These are phyloP conservation scores for Hylaea fasciaria DNA, from an alignment of 2,888 invertebrate species.

Conservation along the genomic window DNA sequence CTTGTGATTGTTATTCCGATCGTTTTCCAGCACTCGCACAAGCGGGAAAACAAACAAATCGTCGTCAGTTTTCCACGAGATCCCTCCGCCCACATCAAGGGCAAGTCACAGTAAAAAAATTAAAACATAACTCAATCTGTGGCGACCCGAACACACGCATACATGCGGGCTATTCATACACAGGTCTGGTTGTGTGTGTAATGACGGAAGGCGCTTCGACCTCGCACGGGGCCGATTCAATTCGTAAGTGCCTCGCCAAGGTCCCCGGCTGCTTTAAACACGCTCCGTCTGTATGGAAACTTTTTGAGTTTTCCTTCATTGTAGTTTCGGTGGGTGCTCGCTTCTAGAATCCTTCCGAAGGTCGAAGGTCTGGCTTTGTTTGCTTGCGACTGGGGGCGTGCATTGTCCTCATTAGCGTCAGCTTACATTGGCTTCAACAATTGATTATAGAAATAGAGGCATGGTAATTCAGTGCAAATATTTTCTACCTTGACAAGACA, in stretches of 20 bases:
- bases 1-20: conserved; percentile 19
- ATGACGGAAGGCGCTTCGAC: conserved; percentile 61
- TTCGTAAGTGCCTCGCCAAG: conserved; percentile 72
- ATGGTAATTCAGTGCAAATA: neutral
- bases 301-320: conserved; percentile 57
- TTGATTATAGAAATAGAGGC: conserved; percentile 3
- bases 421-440: neutral
- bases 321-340: conserved; percentile 30
- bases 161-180: neutral
- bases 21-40: conserved; percentile 13
- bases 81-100: conserved; percentile 27
- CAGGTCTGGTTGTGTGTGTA: conserved; percentile 40
- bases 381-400: conserved; percentile 10
- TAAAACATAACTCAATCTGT: conserved; percentile 27
- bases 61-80: conserved; percentile 22
- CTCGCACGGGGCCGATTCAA: conserved; percentile 67
- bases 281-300: conserved; percentile 57
- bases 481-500: neutral
- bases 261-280: conserved; percentile 55
- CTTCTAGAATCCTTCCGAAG: conserved; percentile 32
- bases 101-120: conserved; percentile 28
- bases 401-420: conserved; percentile 9
- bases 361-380: conserved; percentile 6
- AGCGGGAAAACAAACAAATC: conserved; percentile 30
- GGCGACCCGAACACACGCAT: conserved; percentile 33